Evolutionary conservation across 2,888 invertebrate species (phyloP), one percentile per base, ranked within the genome.

Genomic region (Allophyes oxyacanthae): DNA sequence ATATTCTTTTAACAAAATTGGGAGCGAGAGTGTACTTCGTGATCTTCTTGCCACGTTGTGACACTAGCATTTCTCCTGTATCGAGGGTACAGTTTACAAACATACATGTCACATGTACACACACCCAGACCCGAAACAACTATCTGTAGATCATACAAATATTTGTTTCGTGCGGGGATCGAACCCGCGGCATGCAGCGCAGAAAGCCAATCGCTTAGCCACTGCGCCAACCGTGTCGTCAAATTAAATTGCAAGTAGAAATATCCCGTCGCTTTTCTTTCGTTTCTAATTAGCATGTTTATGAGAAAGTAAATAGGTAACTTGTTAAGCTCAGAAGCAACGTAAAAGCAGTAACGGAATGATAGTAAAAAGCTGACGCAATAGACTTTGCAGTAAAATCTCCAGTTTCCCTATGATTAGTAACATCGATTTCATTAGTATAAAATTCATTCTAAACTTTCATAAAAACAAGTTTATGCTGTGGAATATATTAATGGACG

Each of bases 201-300:
- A n/a, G n/a, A n/a, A n/a, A n/a, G n/a, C n/a, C n/a, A n/a, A n/a
- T n/a, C n/a, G n/a, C n/a, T n/a, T n/a, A n/a, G n/a, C n/a, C n/a
- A n/a, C n/a, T n/a, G n/a, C n/a, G n/a, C n/a, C n/a, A n/a, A n/a
- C n/a, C n/a, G n/a, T n/a, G n/a, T n/a, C n/a, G n/a, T n/a, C n/a
- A n/a, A n/a, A n/a, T n/a, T 11, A 5, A 33, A 33, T 11, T 2
- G 33, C 2, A 2, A 3, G 7, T 8, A 7, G 14, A 36, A 36
- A 14, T 14, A 0, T 13, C 14, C 8, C 8, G 36, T 8, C 7
- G 6, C 13, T 34, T 34, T 34, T 11, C n/a, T 34, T 33, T 30
- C 11, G 0, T 13, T 15, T 34, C 25, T 20, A 36, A 37, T 60
- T 20, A 11, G 26, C 30, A 49, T 32, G 13, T 49, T 26, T 20